Base-by-base conservation (phyloP, 2,888 invertebrate genomes). In the Aquatica leii region DNA sequence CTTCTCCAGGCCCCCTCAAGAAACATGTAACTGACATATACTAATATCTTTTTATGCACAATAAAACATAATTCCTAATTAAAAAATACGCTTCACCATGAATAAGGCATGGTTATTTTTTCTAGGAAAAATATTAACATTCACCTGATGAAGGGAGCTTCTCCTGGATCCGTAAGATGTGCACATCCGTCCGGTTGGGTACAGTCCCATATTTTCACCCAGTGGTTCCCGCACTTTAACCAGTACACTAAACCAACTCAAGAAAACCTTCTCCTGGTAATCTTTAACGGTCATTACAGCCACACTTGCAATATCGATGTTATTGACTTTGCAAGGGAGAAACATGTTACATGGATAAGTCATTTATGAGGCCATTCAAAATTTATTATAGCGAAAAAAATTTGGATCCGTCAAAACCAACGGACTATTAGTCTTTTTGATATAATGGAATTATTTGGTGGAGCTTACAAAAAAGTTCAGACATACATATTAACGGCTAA, bases 291-390 rank as follows among this genome's bases (percentile, higher is more conserved):
- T 2, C 73, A 77, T 52, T 73, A 64, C 48, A 68, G 54, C 54
- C 76, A 77, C 57, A 78, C 74, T 51, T 62, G 65, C 1, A 77
- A 77, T 62, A 69, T 77, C n/a, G 74, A 76, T 62, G 49, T 76
- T 48, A 73, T 79, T 58, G 72, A 72, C 12, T 20, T 74, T 41
- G 78, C 76, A 8, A 58, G 74, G 37, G 68, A 74, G 55, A 77
- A 78, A 70, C 66, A 77, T 60, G 74, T 76, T 3, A 78, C 9
- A 37, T 77, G 24, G 77, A 78, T 51, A 74, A 71, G 20, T 72
- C 74, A 2, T 75, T 80, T 24, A 79, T 78, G 76, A 72, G 74
- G 2, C 72, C 76, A 6, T 62, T 78, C 11, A 80, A 78, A 73
- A 62, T 66, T 4, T 74, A 77, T 51, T 79, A 78, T 54, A 76